Base-by-base conservation (phyloP, 1,140 invertebrate species). In the Halesus radiatus region DNA sequence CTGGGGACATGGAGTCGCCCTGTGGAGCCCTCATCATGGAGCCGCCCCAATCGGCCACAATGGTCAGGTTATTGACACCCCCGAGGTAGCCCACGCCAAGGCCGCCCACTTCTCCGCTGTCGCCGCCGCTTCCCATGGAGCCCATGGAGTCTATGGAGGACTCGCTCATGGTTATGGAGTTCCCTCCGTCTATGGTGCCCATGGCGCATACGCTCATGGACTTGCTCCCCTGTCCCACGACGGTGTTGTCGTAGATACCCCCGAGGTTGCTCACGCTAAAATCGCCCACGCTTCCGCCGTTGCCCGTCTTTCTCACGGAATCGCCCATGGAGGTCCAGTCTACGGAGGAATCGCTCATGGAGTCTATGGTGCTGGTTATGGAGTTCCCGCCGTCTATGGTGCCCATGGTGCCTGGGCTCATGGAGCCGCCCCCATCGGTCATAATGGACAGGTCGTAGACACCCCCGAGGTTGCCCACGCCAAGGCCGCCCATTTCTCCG, bases 181-280 rank as follows among this genome's bases (percentile, higher is more conserved):
- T 22, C 53, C 91, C 3, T 87, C 89, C 83, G 91, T 90, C 56
- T 88, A 90, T 85, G 91, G 89, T 64, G 90, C 90, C 0, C 88
- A 87, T 76, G 88, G 85, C 23, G 84, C 86, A 0, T 86, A 90
- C 20, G 87, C 80, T 16, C 86, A 83, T 23, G 87, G 50, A 26
- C 87, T 86, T 3, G 87, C 87, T 58, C 85, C 87, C 20, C 86
- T 87, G 0, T 85, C 26, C 20, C 54, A 74, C 70, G 54, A 79
- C 18, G 78, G 78, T 62, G 29, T 32, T 4, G 78, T 79, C 16
- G 32, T 74, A 8, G 76, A 78, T 18, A 78, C 76, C 53, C 62
- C 76, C 26, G 88, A 89, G 81, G 88, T 88, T 87, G 70, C 87
- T 87, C 60, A 87, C 87, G 64, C 87, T 88, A 80, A 87, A 87